Conservation (phyloP, 2,113 vertebrate genomes). For the Chiloscyllium plagiosum region DNA sequence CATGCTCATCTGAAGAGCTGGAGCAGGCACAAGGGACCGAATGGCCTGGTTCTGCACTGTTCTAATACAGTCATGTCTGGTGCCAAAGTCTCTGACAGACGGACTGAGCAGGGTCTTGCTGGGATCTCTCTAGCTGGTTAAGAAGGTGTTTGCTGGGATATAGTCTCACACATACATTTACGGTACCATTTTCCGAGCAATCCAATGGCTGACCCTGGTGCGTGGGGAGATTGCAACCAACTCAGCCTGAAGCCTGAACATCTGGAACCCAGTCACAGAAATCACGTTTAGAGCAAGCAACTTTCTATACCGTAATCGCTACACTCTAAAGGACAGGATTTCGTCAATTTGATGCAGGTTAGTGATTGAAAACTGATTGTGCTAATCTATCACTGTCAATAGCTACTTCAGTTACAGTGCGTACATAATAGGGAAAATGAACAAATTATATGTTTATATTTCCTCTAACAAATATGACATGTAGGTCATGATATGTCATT, state of each 20-base stretch:
- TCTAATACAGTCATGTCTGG: not conserved
- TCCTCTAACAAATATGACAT: not conserved
- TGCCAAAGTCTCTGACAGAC: not conserved
- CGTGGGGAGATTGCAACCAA: not conserved
- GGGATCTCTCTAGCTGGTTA: not conserved
- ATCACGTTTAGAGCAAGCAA: not conserved
- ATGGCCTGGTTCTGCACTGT: not conserved
- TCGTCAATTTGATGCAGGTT: not conserved
- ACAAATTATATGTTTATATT: not conserved
- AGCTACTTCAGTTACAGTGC: not conserved
- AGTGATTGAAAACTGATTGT: not conserved
- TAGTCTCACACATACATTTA: not conserved
- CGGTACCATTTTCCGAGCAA: not conserved
- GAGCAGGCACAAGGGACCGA: not conserved
- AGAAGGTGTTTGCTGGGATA: not conserved
- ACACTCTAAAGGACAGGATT: not conserved
- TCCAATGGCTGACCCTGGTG: not conserved
- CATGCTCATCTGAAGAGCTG: not conserved
- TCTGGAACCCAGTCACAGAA: not conserved
- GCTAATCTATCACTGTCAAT: not conserved
- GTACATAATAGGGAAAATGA: not conserved
- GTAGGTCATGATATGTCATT: not conserved
- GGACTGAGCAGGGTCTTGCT: not conserved
- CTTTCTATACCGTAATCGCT: not conserved
- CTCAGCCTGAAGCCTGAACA: not conserved